Evolutionary conservation across 2,888 invertebrate species (phyloP), one percentile per base, ranked within the genome.

Genomic region (Steinernema hermaphroditum): DNA sequence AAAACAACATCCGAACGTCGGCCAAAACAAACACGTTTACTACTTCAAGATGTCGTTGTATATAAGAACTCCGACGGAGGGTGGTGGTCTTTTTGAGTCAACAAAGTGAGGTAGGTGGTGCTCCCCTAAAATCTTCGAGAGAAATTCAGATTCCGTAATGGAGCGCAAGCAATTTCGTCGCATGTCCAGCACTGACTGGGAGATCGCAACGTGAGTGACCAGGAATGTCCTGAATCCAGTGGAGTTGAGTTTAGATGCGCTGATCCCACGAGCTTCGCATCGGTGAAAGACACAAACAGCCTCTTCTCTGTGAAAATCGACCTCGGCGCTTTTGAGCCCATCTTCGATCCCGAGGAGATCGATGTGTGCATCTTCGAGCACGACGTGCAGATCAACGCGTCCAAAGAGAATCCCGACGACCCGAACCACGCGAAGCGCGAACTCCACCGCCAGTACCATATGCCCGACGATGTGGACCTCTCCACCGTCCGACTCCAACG

Each of bases 311-410:
- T 32, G 8, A 62, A 32, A 19, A 62, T 62, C 32, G 29, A 62
- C 16, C 62, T 62, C 2, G 19, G 29, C 32, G 62, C 62, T 34
- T 62, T 62, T 19, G 62, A 62, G 27, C 62, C 62, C 1, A 16
- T 32, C 32, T 62, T 62, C 62, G 14, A 24, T 19, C 62, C 62
- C 34, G 2, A 62, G 16, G 62, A 62, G 4, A 16, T 62, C 62
- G 29, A 4, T 29, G 68, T 72, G n/a, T 62, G 68, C 24, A 12
- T 71, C n/a, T 57, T 68, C 43, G 27, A 71, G 19, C 27, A 62
- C 62, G 71, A 71, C n/a, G 62, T 71, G 1, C 54, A 50, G 14
- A 71, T 71, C 44, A 32, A 41, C 62, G 71, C 71, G 0, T n/a
- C 9, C 32, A 69, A 54, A 9, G 62, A 71, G 16, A 62, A 71